Base-by-base conservation (phyloP, 2,113 vertebrate species). In the Notarius quadriscutis region DNA sequence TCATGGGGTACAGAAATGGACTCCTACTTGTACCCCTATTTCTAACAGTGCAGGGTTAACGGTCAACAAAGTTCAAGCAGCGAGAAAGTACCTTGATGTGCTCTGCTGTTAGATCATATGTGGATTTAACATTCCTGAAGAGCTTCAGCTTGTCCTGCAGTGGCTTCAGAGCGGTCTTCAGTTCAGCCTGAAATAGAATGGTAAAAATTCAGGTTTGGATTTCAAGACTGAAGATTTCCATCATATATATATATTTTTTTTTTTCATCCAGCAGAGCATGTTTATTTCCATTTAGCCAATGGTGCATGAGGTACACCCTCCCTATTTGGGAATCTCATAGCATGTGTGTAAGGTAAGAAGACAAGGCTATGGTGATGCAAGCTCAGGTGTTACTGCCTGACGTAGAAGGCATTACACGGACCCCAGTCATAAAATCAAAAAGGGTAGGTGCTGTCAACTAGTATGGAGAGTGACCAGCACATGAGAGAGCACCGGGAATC, bases 131-230 rank as follows among this genome's bases (percentile, higher is more conserved):
- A 75, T 93, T 94, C 67, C 80, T 93, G 92, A 94, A 94, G 81
- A 91, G 65, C 81, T 93, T 93, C 85, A 96, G 75, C 88, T 94
- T 96, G 14, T 94, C 94, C 89, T 95, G 93, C 87, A 96, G 91
- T 82, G 95, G 94, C 87, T 93, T 88, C 62, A 96, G 82, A 0
- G 95, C 94, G 27, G 50, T 93, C 90, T 94, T 95, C 58, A 95
- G 92, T 91, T 96, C 95, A 84, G 93, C 95, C 95, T 96, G 84
- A 50, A 91, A 92, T 74, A 72, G 14, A 69, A 74, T 12, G 20
- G 27, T 50, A 5, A 65, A 57, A 85, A 63, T 53, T 4, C 7
- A 11, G 77, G 27, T 71, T 57, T 69, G 75, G 34, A 22, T 79
- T 84, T 58, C 53, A 50, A 82, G 65, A 58, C 5, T 71, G 7